Conservation (phyloP, 64 coral and sea anemone species). For the Porites australiensis region DNA sequence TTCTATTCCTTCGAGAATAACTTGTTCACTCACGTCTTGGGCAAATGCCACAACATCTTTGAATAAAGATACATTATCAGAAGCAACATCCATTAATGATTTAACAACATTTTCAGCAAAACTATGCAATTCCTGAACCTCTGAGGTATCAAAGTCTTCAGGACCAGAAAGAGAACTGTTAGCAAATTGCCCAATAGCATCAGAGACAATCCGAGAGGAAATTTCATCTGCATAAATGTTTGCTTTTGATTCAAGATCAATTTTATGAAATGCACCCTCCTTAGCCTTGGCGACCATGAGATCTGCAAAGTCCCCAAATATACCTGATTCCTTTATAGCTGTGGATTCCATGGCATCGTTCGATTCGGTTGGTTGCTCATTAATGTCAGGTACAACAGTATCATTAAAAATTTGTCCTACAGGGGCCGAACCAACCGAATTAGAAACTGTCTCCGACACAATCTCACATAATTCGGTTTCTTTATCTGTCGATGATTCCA, state of each 20-base stretch:
- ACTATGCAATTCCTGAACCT: conserved; percentile 46
- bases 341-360: background rate
- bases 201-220: conserved; percentile 35
- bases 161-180: background rate
- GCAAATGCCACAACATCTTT: conserved; percentile 55
- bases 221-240: conserved; percentile 26
- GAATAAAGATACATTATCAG: conserved; percentile 2
- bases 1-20: conserved; percentile 28
- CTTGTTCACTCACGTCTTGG: conserved; percentile 42
- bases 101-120: conserved; percentile 64
- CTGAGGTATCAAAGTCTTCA: conserved; percentile 22
- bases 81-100: conserved; percentile 45
- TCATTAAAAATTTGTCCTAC: background rate
- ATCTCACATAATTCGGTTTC: background rate
- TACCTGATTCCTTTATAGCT: background rate
- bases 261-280: background rate
- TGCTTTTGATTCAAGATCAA: conserved; percentile 6
- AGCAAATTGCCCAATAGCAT: conserved; percentile 45
- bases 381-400: too few species aligned
- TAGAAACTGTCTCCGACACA: background rate
- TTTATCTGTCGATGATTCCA: background rate
- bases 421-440: background rate
- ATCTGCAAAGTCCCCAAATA: conserved; percentile 9
- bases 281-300: background rate
- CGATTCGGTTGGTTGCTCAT: conserved; percentile 10